Conservation (phyloP, 2,797 vertebrate species). For the Euphonia xanthogaster region DNA sequence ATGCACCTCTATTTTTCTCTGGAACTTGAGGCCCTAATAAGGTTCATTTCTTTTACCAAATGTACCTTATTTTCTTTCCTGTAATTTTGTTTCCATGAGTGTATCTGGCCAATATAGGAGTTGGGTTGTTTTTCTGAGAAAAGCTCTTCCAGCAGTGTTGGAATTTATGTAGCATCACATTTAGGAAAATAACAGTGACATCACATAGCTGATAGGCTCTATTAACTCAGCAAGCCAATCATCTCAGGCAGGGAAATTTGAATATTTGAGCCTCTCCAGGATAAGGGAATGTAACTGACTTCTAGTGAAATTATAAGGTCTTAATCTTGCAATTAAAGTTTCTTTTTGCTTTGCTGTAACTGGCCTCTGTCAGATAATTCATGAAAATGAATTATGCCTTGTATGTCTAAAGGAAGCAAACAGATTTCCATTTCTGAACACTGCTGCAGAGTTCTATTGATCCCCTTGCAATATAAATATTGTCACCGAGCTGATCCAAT, state of each 20-base stretch:
- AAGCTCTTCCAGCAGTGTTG: not conserved
- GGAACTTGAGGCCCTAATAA: not conserved
- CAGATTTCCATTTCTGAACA: not conserved
- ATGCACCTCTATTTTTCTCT: not conserved
- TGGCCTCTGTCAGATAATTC: not conserved
- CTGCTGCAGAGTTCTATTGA: not conserved
- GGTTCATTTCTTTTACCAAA: not conserved
- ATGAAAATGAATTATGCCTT: not conserved
- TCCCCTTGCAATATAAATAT: not conserved
- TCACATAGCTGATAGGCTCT: not conserved
- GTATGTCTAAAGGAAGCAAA: not conserved
- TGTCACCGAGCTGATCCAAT: not conserved
- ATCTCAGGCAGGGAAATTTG: not conserved
- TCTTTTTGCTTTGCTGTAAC: not conserved
- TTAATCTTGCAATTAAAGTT: not conserved
- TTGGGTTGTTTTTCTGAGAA: not conserved
- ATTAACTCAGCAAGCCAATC: not conserved
- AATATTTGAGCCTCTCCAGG: not conserved
- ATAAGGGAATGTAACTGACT: not conserved
- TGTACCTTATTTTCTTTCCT: not conserved
- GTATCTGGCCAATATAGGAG: not conserved
- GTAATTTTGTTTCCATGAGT: not conserved
- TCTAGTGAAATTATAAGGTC: not conserved
- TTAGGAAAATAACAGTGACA: not conserved
- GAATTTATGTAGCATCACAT: not conserved